A percentile compares a stretch with the other conserved stretches of the same genome.
phyloP scores from a whole-genome alignment of 2,113 vertebrate genomes.

The Syngnathus floridae region DNA sequence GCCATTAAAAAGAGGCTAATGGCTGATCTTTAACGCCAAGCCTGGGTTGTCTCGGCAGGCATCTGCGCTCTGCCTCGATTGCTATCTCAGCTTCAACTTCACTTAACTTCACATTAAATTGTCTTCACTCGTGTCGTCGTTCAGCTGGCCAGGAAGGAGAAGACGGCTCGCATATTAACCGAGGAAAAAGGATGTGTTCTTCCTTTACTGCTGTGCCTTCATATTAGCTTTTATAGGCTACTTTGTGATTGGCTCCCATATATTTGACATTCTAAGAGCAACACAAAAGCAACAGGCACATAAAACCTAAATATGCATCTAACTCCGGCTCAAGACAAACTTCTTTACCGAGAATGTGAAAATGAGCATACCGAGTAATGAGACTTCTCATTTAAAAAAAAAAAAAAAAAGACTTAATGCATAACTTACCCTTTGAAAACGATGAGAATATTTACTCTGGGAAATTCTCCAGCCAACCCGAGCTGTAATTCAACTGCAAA shows the following conservation, averaged over 20 bases:
- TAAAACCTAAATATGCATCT: conserved; percentile 23
- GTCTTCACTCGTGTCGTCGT: conserved; percentile 50
- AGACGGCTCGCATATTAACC: conserved; percentile 62
- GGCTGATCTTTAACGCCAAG: conserved; percentile 56
- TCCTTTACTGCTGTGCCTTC: conserved; percentile 21
- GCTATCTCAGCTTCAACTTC: conserved; percentile 62
- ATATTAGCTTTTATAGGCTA: too few species aligned
- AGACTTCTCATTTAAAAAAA: conserved; percentile 18
- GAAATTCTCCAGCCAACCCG: conserved; percentile 18
- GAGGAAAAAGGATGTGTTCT: conserved; percentile 53
- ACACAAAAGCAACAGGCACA: conserved; percentile 29
- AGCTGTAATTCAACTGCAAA: conserved; percentile 28
- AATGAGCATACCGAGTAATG: conserved; percentile 21
- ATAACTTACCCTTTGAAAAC: conserved; percentile 16
- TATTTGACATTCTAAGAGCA: not conserved
- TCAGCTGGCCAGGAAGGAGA: conserved; percentile 45
- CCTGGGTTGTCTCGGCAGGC: conserved; percentile 52
- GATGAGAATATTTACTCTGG: conserved; percentile 25
- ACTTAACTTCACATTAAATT: conserved; percentile 65
- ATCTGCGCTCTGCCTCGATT: conserved; percentile 58
- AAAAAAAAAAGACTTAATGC: conserved; percentile 27
- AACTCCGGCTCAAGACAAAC: conserved; percentile 29
- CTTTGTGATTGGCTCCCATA: not conserved
- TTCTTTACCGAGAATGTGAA: conserved; percentile 20
- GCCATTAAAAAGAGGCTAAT: conserved; percentile 67